These are phyloP conservation scores for Triplophysa dalaica DNA, from an alignment of 2,113 vertebrate genomes.

Conservation along the genomic window DNA sequence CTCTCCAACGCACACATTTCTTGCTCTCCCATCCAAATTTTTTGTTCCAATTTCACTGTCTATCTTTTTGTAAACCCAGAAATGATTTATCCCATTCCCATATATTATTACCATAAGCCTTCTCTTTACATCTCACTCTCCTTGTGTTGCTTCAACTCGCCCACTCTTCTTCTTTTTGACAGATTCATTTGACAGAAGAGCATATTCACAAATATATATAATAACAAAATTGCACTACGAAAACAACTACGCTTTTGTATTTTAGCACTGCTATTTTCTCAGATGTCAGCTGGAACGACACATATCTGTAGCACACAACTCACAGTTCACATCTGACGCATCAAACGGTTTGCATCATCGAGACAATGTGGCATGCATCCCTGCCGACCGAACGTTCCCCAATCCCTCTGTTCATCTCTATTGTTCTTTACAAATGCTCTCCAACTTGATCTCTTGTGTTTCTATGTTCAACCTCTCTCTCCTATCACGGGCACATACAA, in stretches of 20 bases:
- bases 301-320: background rate
- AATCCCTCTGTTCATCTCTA: constrained; percentile 1
- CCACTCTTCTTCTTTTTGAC: background rate
- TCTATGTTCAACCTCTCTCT: constrained; percentile 57
- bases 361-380: constrained; percentile 6
- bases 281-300: background rate
- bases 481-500: constrained; percentile 33
- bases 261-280: constrained; percentile 13
- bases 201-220: background rate
- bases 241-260: background rate
- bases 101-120: constrained; percentile 42
- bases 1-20: constrained; percentile 9
- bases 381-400: constrained; percentile 8
- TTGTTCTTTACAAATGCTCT: constrained; percentile 37
- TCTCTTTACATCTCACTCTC: constrained; percentile 52
- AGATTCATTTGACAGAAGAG: background rate
- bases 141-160: constrained; percentile 1
- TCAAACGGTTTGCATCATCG: background rate
- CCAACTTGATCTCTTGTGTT: constrained; percentile 44
- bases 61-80: constrained; percentile 46
- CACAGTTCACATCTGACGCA: background rate
- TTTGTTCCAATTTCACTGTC: constrained; percentile 43
- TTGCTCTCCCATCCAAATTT: constrained; percentile 33
- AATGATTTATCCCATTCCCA: constrained; percentile 41
- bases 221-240: background rate